Evolutionary conservation across 2,888 invertebrate species (phyloP).

Genomic region (Tricholauxania praeusta): DNA sequence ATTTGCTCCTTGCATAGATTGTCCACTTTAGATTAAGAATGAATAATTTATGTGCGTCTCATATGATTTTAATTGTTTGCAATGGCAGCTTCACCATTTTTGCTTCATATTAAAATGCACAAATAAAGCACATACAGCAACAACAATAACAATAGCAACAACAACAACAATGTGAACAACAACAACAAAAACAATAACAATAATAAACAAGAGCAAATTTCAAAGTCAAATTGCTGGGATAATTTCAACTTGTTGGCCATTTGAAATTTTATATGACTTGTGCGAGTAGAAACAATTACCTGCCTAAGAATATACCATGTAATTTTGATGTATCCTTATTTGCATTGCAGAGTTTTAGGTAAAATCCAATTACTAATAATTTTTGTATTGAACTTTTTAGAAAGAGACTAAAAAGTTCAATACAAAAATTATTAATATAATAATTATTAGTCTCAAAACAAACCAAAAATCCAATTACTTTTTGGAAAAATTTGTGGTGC

Average conservation of each 20-base stretch:
- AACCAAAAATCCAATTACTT: no score
- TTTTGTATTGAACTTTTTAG: no score
- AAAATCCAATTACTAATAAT: no score
- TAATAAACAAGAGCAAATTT: neutral
- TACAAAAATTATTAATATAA: no score
- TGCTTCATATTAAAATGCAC: slow-evolving; percentile 37
- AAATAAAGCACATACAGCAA: slow-evolving; percentile 45
- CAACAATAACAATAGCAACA: neutral
- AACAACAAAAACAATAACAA: slow-evolving; percentile 33
- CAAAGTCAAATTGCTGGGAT: slow-evolving; percentile 18
- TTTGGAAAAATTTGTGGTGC: no score
- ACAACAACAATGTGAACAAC: slow-evolving; percentile 10
- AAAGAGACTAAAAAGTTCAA: no score
- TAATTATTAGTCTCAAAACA: no score
- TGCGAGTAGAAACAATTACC: no score
- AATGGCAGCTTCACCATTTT: slow-evolving; percentile 62
- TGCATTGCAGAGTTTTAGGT: no score
- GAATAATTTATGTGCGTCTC: slow-evolving; percentile 67
- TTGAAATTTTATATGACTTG: no score
- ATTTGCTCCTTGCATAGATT: slow-evolving; percentile 60
- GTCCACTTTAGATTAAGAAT: slow-evolving; percentile 66
- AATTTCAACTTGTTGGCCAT: neutral
- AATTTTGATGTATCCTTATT: no score
- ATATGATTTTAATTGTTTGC: slow-evolving; percentile 67
- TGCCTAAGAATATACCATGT: no score